phyloP scores from a whole-genome alignment of 2,113 vertebrate genomes.

The Heptranchias perlo region DNA sequence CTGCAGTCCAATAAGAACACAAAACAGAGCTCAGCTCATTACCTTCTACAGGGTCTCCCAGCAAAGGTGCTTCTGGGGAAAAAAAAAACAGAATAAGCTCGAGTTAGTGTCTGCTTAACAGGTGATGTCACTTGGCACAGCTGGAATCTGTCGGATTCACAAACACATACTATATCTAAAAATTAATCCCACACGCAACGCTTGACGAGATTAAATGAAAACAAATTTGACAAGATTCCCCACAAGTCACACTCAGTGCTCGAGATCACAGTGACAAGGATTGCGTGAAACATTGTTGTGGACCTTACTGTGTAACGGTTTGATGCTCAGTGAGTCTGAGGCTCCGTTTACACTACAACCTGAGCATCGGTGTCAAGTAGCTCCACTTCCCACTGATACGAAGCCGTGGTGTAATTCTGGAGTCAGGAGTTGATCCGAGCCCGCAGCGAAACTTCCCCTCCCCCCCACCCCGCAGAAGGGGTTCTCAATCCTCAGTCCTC shows the following conservation, averaged over 20 bases:
- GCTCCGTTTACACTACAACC: background rate
- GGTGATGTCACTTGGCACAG: background rate
- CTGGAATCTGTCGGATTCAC: background rate
- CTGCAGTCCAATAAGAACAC: background rate
- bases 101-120: background rate
- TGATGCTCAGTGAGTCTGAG: background rate
- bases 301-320: background rate
- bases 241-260: background rate
- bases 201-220: background rate
- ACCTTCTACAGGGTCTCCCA: background rate
- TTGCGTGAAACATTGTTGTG: background rate
- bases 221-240: background rate
- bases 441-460: background rate
- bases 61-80: background rate
- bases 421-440: background rate
- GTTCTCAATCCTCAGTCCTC: background rate
- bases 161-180: background rate
- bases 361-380: background rate
- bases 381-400: background rate
- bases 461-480: background rate
- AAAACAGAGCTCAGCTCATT: background rate
- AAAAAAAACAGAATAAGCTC: slow-evolving; percentile 10
- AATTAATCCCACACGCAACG: background rate
- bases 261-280: background rate
- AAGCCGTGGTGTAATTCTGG: background rate